Base-by-base conservation (phyloP, 2,113 vertebrate genomes). In the Holacanthus passer region DNA sequence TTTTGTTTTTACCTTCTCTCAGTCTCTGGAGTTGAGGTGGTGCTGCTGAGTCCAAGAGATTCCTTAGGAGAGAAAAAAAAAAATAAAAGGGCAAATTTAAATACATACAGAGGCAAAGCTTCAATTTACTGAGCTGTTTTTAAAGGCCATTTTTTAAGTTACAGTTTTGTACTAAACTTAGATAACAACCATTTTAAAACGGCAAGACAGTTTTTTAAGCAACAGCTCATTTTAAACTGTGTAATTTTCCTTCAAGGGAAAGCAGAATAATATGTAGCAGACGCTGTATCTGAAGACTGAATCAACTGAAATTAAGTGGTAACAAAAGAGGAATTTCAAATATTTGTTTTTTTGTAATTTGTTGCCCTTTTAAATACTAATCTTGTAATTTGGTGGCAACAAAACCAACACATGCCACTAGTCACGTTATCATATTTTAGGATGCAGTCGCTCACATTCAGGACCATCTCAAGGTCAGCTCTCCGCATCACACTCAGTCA, bases 1-100 rank as follows among this genome's bases (percentile, higher is more conserved):
- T 14, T n/a, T 39, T 19, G 7, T 94, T 95, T 95, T 95, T 96
- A 99, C 98, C 97, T 96, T 93, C 96, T 96, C 84, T 99, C 97
- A 1, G 94, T 94, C 89, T 99, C 98, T 1, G 97, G 97, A 35
- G 97, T 99, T 78, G 96, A 97, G 0, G 93, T 92, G 0, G 92
- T 81, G n/a, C 97, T 97, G 84, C 93, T 96, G 87, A 98, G 95
- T 66, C 96, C 98, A 41, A 97, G 94, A 0, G 97, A 97, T 88
- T 99, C 98, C 98, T 99, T 14, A 22, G 17, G 50, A 86, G 32
- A 84, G 20, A 50, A 10, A 72, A 68, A 56, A 14, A 60, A 8
- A 50, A 10, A 72, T 66, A 56, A 14, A 60, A 8, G 5, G 4
- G 14, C 56, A 3, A 75, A 56, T 50, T 19, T 47, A 31, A 71